Percentiles rank a stretch among this genome's conserved stretches.
phyloP scores from a whole-genome alignment of 2,797 vertebrate genomes.

The Thaleichthys pacificus region DNA sequence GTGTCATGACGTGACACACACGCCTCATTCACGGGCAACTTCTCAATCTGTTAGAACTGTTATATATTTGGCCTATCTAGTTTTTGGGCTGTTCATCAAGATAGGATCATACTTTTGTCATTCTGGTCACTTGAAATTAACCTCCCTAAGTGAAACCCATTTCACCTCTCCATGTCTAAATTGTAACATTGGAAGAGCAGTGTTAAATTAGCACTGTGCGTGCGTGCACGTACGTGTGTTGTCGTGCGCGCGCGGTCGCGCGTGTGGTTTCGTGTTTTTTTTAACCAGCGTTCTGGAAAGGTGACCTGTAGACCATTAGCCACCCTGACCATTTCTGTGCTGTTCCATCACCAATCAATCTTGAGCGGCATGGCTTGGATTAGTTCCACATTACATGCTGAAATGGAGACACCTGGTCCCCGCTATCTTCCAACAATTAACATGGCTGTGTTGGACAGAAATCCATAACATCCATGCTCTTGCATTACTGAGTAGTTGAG shows the following conservation, averaged over 20 bases:
- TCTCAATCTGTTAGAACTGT: not conserved
- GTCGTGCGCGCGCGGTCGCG: not conserved
- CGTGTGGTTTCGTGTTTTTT: not conserved
- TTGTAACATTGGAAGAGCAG: not conserved
- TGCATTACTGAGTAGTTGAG: slow-evolving; percentile 2
- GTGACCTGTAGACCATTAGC: slow-evolving; percentile 2
- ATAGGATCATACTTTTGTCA: not conserved
- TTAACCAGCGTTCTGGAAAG: slow-evolving; percentile 4
- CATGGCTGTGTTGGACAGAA: slow-evolving; percentile 36
- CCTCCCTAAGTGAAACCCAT: not conserved
- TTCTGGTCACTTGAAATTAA: not conserved
- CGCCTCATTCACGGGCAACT: not conserved
- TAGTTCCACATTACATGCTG: slow-evolving; percentile 42
- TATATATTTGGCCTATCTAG: not conserved
- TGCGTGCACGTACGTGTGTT: not conserved
- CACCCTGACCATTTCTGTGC: not conserved
- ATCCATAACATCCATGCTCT: slow-evolving; percentile 18
- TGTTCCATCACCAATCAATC: slow-evolving; percentile 36
- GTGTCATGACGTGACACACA: not conserved
- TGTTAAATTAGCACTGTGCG: not conserved
- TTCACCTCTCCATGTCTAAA: not conserved
- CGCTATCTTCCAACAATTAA: slow-evolving; percentile 51
- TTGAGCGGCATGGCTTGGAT: slow-evolving; percentile 36
- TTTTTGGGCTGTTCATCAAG: not conserved
- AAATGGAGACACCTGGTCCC: slow-evolving; percentile 47